phyloP scores from a whole-genome alignment of 1,140 invertebrate genomes.

The Odontomachus brunneus region DNA sequence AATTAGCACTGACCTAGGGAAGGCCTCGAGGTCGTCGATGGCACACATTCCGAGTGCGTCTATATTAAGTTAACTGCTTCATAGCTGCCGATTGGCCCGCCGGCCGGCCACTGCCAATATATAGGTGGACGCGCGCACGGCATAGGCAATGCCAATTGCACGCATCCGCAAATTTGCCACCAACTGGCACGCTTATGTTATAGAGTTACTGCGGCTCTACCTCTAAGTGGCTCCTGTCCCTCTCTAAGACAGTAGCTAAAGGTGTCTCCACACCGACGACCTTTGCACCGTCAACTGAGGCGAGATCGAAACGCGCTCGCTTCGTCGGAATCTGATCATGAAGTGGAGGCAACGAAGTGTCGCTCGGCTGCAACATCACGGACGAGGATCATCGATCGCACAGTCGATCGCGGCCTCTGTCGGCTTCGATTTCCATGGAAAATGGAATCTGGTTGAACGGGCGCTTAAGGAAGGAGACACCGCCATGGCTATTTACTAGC shows the following conservation, averaged over 20 bases:
- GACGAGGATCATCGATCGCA: too few species aligned
- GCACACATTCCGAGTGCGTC: conserved; percentile 78
- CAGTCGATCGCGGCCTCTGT: neutral
- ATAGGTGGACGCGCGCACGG: conserved; percentile 71
- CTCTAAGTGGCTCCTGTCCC: conserved; percentile 67
- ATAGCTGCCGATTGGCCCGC: conserved; percentile 80
- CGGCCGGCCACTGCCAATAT: conserved; percentile 66
- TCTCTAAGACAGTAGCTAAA: conserved; percentile 67
- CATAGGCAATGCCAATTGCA: conserved; percentile 82
- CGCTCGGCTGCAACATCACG: too few species aligned
- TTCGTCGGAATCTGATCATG: too few species aligned
- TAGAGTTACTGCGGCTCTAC: conserved; percentile 78
- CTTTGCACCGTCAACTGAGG: neutral
- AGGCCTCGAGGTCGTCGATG: conserved; percentile 81
- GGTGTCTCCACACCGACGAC: conserved; percentile 42
- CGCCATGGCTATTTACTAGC: conserved; percentile 34
- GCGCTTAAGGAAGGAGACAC: conserved; percentile 12
- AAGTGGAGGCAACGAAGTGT: too few species aligned
- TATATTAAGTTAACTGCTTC: conserved; percentile 82
- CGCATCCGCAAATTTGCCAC: conserved; percentile 84
- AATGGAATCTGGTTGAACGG: conserved; percentile 2
- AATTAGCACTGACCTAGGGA: conserved; percentile 84
- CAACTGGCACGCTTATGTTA: conserved; percentile 82
- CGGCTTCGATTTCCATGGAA: neutral
- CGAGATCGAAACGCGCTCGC: neutral